Conservation (phyloP, 2,888 invertebrate species). For the Mellilla xanthometata region DNA sequence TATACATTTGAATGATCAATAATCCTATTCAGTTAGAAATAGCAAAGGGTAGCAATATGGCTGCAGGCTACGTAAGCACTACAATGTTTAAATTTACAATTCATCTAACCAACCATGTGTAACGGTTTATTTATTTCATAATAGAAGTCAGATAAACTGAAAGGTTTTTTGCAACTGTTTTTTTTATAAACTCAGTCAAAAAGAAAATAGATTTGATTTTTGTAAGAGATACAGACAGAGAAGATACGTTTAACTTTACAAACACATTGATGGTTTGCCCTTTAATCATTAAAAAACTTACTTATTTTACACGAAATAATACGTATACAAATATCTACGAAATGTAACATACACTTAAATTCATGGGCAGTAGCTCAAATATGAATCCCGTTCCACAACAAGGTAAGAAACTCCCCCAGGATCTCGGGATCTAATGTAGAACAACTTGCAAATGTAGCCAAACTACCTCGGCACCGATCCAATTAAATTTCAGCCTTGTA, state of each 20-base stretch:
- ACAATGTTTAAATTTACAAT: slow-evolving; percentile 45
- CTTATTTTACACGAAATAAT: no score
- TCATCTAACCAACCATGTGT: slow-evolving; percentile 48
- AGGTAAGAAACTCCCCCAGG: slow-evolving; percentile 79
- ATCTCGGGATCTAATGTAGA: slow-evolving; percentile 64
- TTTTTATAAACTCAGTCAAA: no score
- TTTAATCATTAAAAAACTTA: no score
- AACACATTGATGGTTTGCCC: no score
- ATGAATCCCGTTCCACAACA: slow-evolving; percentile 77
- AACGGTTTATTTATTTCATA: slow-evolving; percentile 16
- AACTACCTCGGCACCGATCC: slow-evolving; percentile 27
- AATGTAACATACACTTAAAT: slow-evolving; percentile 48
- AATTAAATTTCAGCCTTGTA: slow-evolving; percentile 42
- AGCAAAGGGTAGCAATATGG: slow-evolving; percentile 46
- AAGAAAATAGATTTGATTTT: no score
- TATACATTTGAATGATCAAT: slow-evolving; percentile 33
- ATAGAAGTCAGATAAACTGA: no score
- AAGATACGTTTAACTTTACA: no score
- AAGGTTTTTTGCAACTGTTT: no score
- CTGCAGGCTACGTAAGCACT: slow-evolving; percentile 33
- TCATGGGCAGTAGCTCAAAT: slow-evolving; percentile 70
- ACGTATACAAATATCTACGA: no score
- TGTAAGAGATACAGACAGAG: no score
- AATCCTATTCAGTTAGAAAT: slow-evolving; percentile 49
- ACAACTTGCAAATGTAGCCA: slow-evolving; percentile 37